Evolutionary conservation across 2,888 invertebrate genomes (phyloP), one percentile per base, ranked within the genome.

Genomic region (Augiades crinisus): DNA sequence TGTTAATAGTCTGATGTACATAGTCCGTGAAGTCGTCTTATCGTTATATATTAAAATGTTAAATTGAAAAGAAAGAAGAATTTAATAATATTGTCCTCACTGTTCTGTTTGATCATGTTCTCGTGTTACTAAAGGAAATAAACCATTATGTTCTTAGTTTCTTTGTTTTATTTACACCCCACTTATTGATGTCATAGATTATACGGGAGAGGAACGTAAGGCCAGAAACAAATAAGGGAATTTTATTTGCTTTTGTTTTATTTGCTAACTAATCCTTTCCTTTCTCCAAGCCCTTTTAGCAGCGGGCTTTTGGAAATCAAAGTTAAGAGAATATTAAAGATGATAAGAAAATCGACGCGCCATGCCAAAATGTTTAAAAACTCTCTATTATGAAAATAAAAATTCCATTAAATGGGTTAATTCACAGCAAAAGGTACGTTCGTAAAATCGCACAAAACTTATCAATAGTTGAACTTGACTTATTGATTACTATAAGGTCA

Each of bases 251-350:
- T 69, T 68, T 65, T 71, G 64, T 67, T 61, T n/a, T 64, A 69
- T 70, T 70, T 61, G 65, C 72, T 73, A 69, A 70, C 65, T 70
- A 68, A 72, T 65, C 63, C 64, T 58, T 63, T 61, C 64, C 64
- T 70, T 73, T 72, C 68, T 71, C 59, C 58, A 60, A 60, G 16
- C 34, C 33, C 7, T 54, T 65, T 58, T 62, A 60, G 60, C n/a
- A 56, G 54, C 61, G 56, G 64, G 64, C 70, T 64, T 58, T 60
- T 50, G 67, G 72, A 69, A 64, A 70, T 22, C 22, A 22, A 14
- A 34, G n/a, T 10, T 12, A 13, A 6, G 12, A 22, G 22, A 38
- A 30, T 27, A 10, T 10, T 1, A 30, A 12, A 12, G 2, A 5
- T 6, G 5, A 19, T 4, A 4, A 19, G 19, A 19, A 5, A 19